A percentile compares a stretch with the other conserved stretches of the same genome.
Evolutionary conservation across 2,113 vertebrate genomes (phyloP).

Genomic region (Psammodynastes pulverulentus): DNA sequence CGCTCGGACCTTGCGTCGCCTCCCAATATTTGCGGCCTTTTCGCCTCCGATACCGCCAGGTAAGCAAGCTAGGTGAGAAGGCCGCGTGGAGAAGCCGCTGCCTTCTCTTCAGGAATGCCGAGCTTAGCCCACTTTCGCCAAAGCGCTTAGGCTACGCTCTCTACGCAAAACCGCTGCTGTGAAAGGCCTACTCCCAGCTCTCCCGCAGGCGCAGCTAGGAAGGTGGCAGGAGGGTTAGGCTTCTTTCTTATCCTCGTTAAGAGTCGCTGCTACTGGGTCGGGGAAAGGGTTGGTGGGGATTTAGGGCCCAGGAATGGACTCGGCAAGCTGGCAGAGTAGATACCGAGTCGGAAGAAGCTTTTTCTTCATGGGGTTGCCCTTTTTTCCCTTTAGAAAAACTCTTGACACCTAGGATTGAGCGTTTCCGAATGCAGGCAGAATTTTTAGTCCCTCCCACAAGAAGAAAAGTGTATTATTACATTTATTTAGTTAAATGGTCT

Average conservation of each 20-base stretch:
- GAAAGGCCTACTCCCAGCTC: not conserved
- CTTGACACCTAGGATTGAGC: not conserved
- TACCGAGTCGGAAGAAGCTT: not conserved
- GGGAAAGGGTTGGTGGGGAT: not conserved
- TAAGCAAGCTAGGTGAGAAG: conserved; percentile 50
- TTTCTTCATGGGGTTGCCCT: not conserved
- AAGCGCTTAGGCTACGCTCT: too few relatives aligned
- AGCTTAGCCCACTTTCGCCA: not conserved
- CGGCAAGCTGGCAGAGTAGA: not conserved
- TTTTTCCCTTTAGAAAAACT: not conserved
- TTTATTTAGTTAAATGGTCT: not conserved
- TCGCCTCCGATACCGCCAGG: conserved; percentile 82
- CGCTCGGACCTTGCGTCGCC: conserved; percentile 67
- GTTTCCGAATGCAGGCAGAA: not conserved
- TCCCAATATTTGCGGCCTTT: conserved; percentile 81
- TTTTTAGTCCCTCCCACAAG: not conserved
- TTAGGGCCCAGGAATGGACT: not conserved
- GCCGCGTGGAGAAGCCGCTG: not conserved
- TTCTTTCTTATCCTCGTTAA: not conserved
- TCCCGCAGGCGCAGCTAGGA: not conserved
- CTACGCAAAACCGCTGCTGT: not conserved
- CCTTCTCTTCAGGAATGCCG: not conserved
- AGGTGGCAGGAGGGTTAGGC: not conserved
- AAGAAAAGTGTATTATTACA: not conserved
- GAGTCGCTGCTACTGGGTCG: not conserved